Percentiles rank a stretch among this genome's conserved stretches.
Conservation (phyloP, 2,888 invertebrate genomes). For the Ormia ochracea region DNA sequence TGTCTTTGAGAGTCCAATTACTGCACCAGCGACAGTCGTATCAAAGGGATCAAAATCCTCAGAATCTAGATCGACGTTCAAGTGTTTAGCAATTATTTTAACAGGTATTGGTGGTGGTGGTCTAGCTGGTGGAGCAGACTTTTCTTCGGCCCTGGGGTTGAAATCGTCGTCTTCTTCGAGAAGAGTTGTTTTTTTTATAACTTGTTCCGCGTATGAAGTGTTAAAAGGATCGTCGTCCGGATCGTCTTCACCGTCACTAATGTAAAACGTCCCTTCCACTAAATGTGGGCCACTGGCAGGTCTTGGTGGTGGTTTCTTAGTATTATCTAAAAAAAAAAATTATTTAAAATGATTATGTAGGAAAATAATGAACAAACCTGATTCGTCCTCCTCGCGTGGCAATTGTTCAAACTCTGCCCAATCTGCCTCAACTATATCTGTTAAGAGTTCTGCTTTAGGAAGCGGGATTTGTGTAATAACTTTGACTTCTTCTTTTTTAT, state of each 20-base stretch:
- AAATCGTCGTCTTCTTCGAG: constrained; percentile 78
- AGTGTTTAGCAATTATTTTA: constrained; percentile 65
- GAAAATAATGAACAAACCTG: constrained; percentile 56
- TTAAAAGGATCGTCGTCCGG: constrained; percentile 87
- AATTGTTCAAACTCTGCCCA: constrained; percentile 84
- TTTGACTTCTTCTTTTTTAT: constrained; percentile 78
- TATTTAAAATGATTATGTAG: background rate
- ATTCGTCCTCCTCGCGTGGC: constrained; percentile 73
- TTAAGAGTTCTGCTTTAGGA: constrained; percentile 78
- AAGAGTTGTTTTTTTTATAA: constrained; percentile 79
- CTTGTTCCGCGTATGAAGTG: constrained; percentile 87
- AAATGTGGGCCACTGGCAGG: constrained; percentile 73
- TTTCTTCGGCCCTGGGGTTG: constrained; percentile 82
- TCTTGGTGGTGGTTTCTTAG: constrained; percentile 74
- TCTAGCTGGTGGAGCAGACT: constrained; percentile 65
- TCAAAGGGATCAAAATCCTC: constrained; percentile 90
- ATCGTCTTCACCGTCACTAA: constrained; percentile 78
- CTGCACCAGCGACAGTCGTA: constrained; percentile 85
- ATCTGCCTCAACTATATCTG: constrained; percentile 77
- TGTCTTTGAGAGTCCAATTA: constrained; percentile 82
- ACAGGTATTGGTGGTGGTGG: constrained; percentile 62
- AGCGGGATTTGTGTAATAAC: constrained; percentile 73
- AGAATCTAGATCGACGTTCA: constrained; percentile 65
- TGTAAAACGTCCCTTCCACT: constrained; percentile 70
- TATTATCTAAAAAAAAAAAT: constrained; percentile 70